phyloP scores from a whole-genome alignment of 2,113 vertebrate species.

The Oostethus manadensis region DNA sequence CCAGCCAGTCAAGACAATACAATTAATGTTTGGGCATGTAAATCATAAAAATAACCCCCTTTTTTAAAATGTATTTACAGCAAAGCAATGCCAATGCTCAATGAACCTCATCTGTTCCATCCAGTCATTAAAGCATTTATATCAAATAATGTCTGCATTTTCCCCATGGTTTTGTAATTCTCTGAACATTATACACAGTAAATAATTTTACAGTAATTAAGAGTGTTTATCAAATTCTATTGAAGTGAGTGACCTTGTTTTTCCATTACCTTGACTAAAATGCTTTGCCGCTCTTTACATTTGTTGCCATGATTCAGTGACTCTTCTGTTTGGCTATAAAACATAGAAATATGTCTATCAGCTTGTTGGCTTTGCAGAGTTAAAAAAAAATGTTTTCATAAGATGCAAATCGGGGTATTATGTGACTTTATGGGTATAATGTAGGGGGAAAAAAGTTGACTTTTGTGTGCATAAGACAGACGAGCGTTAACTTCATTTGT shows the following conservation, averaged over 20 bases:
- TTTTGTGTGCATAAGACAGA: constrained; percentile 11
- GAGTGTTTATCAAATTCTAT: constrained; percentile 24
- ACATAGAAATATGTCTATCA: not conserved
- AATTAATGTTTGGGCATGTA: not conserved
- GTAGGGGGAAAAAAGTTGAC: not conserved
- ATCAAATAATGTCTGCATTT: not conserved
- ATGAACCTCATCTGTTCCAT: not conserved
- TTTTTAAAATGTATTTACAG: not conserved
- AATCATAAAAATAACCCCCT: not conserved
- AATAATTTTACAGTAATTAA: not conserved
- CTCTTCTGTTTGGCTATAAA: constrained; percentile 12
- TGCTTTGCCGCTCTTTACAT: constrained; percentile 28
- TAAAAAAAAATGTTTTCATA: not conserved
- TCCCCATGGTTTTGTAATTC: not conserved
- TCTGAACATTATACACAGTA: not conserved
- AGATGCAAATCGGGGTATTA: not conserved
- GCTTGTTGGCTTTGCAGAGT: not conserved
- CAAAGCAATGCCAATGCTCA: not conserved
- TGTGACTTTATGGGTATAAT: not conserved
- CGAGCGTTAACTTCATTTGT: constrained; percentile 24
- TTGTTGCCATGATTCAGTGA: constrained; percentile 16
- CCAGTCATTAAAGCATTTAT: not conserved
- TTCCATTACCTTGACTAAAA: constrained; percentile 44
- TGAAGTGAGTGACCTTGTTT: constrained; percentile 28
- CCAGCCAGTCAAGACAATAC: not conserved